These are phyloP conservation scores for Hyppa rectilinea DNA, from an alignment of 2,888 invertebrate genomes.

Conservation along the genomic window DNA sequence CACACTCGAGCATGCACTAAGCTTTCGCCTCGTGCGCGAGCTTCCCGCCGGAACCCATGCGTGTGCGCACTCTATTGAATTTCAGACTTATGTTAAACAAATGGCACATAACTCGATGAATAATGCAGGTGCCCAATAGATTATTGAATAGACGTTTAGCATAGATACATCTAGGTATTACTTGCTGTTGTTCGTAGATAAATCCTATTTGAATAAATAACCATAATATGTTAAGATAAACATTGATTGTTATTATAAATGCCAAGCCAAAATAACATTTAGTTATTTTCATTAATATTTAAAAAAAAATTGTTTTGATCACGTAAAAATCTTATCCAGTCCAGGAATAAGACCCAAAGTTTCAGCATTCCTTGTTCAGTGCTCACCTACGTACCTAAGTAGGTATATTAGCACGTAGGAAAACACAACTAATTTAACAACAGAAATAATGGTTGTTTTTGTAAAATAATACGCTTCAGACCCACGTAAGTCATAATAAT, in stretches of 20 bases:
- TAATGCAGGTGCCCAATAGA: constrained; percentile 63
- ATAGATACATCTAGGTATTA: constrained; percentile 29
- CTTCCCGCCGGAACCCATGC: constrained; percentile 68
- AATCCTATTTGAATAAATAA: constrained; percentile 27
- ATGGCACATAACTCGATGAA: constrained; percentile 63
- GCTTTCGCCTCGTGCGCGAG: constrained; percentile 74
- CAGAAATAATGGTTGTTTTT: constrained; percentile 11
- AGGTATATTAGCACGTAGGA: background rate
- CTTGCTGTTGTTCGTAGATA: constrained; percentile 7
- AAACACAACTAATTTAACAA: constrained; percentile 1
- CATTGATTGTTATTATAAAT: constrained; percentile 8
- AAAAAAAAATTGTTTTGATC: too few species aligned
- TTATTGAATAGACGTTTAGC: constrained; percentile 59
- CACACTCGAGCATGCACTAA: constrained; percentile 75
- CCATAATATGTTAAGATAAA: constrained; percentile 1
- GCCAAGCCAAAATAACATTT: background rate
- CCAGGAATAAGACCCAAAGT: background rate
- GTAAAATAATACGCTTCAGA: constrained; percentile 24
- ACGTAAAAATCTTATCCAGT: background rate
- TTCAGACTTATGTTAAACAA: constrained; percentile 67
- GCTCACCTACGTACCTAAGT: background rate
- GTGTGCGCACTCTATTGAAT: constrained; percentile 69
- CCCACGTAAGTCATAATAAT: background rate
- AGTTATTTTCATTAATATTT: background rate
- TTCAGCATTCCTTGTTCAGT: background rate